Percentiles rank a stretch among this genome's conserved stretches.
phyloP scores from a whole-genome alignment of 2,797 vertebrate genomes.

The Parauchenoglanis punctatus region DNA sequence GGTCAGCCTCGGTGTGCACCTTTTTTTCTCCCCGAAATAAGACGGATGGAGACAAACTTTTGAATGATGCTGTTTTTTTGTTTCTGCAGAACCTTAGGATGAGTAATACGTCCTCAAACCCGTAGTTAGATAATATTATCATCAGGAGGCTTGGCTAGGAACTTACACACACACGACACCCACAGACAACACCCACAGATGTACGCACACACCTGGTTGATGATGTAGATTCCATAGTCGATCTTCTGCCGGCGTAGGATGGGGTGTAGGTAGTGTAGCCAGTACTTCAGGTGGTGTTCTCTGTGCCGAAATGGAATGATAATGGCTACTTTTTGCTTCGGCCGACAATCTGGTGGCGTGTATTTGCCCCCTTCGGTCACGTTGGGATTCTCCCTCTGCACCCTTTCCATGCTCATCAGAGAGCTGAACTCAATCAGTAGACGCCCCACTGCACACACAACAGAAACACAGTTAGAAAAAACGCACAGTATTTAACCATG shows the following conservation, averaged over 20 bases:
- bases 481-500: background rate
- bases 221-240: conserved; percentile 94
- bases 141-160: background rate
- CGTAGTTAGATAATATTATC: background rate
- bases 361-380: conserved; percentile 93
- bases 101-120: background rate
- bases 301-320: conserved; percentile 97
- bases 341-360: conserved; percentile 85
- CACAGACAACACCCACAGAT: conserved; percentile 54
- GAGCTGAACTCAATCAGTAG: conserved; percentile 97
- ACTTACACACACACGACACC: conserved; percentile 20
- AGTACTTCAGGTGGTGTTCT: conserved; percentile 96
- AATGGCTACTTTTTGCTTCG: conserved; percentile 94
- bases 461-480: background rate
- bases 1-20: background rate
- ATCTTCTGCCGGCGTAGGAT: conserved; percentile 94
- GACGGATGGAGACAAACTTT: background rate
- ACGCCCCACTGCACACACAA: conserved; percentile 83
- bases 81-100: background rate
- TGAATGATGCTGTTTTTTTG: background rate
- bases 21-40: background rate
- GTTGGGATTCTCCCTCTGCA: conserved; percentile 94
- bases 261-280: conserved; percentile 98
- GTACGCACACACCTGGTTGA: conserved; percentile 86
- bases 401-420: conserved; percentile 94